Base-by-base conservation (phyloP, 1,140 invertebrate genomes). In the Hestina assimilis region DNA sequence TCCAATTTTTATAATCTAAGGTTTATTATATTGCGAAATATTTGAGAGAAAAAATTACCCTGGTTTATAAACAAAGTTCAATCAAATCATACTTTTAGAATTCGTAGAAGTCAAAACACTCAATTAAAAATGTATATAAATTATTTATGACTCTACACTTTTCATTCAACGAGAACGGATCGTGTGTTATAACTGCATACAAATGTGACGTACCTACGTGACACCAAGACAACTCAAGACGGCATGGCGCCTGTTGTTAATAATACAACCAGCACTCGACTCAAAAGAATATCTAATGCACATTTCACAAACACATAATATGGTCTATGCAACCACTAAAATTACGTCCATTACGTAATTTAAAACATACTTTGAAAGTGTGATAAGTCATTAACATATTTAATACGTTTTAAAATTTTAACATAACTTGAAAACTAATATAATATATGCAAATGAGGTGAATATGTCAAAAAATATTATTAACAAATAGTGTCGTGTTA, bases 121-220 rank as follows among this genome's bases (percentile, higher is more conserved):
- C 66, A 77, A 77, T 77, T 76, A 77, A 69, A 69, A 76, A 73
- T 61, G 15, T 66, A 57, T 74, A 76, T n/a, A 65, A 62, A 75
- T 79, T 79, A 81, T 75, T 79, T 73, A 82, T 75, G 59, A 46
- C 50, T 33, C 56, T 52, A 63, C 70, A 69, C 66, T 55, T 66
- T 76, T 69, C 66, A 79, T 72, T 72, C 66, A 72, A 73, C 64
- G 69, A 67, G 59, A 63, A 38, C 66, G 56, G 60, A 56, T 64
- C 47, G 64, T 45, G 46, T 60, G 59, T 57, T 41, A 59, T 63
- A 53, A 52, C 59, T 64, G 51, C 57, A 82, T 82, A 82, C 71
- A 72, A 79, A 81, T 79, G 60, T 67, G 56, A 38, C 19, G 43
- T 40, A n/a, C n/a, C n/a, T n/a, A 47, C 53, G 53, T 56, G 53